Conservation (phyloP, 2,797 vertebrate species). For the Periophthalmus magnuspinnatus region DNA sequence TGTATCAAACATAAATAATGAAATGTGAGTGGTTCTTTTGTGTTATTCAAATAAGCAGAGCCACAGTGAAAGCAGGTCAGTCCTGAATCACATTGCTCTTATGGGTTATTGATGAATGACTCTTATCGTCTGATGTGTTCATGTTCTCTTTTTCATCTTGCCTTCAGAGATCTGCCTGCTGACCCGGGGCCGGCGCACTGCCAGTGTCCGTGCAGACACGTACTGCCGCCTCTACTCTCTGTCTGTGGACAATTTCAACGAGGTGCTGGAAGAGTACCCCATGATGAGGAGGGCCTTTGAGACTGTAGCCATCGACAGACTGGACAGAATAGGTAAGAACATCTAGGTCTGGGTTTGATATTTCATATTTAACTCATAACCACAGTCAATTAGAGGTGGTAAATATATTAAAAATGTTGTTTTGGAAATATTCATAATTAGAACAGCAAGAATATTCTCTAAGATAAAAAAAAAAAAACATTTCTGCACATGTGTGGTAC, state of each 20-base stretch:
- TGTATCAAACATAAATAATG: not conserved
- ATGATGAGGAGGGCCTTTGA: slow-evolving; percentile 95
- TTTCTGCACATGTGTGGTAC: too few relatives aligned
- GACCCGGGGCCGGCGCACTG: slow-evolving; percentile 89
- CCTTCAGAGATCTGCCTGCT: slow-evolving; percentile 89
- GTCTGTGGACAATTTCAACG: slow-evolving; percentile 93
- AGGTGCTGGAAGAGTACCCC: slow-evolving; percentile 93
- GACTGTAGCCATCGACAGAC: slow-evolving; percentile 90
- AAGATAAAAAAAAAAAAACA: too few relatives aligned
- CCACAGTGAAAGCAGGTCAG: slow-evolving; percentile 1
- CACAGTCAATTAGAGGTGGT: too few relatives aligned
- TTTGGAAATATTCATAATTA: too few relatives aligned
- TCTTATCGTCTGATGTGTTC: slow-evolving; percentile 16
- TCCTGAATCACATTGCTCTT: slow-evolving; percentile 9
- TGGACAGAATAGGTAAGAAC: slow-evolving; percentile 87
- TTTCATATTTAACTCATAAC: too few relatives aligned
- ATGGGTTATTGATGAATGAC: slow-evolving; percentile 4
- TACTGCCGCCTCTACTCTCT: slow-evolving; percentile 91
- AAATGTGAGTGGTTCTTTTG: slow-evolving; percentile 1
- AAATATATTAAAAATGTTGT: too few relatives aligned
- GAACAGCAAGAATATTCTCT: too few relatives aligned
- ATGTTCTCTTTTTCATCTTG: slow-evolving; percentile 14
- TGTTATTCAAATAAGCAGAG: slow-evolving; percentile 1
- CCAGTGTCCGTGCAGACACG: slow-evolving; percentile 88
- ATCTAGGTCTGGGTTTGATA: too few relatives aligned